Evolutionary conservation across 2,797 vertebrate genomes (phyloP).

Genomic region (Syngnathus acus): DNA sequence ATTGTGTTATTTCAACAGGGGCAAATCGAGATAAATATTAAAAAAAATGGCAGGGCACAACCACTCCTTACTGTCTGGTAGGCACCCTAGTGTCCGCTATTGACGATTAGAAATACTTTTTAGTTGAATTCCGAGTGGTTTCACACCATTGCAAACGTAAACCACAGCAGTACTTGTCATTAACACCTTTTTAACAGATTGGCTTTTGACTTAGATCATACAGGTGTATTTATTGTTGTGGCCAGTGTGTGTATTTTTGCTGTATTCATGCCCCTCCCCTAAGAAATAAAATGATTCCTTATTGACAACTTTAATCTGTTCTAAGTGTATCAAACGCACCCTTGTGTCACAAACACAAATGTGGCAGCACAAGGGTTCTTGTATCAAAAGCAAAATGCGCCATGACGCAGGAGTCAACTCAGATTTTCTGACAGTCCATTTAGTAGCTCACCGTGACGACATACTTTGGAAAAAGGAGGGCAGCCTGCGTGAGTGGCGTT

Average conservation of each 20-base stretch:
- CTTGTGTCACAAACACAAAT: constrained; percentile 8
- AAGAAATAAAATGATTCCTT: not conserved
- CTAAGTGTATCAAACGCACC: not conserved
- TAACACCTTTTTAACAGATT: too few species aligned
- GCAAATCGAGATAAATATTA: not conserved
- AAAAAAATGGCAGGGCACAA: not conserved
- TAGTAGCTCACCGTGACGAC: constrained; percentile 22
- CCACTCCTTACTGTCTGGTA: not conserved
- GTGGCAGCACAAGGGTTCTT: constrained; percentile 29
- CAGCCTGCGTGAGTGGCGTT: constrained; percentile 13
- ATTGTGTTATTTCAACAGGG: not conserved
- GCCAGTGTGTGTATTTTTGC: not conserved
- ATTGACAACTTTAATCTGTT: not conserved
- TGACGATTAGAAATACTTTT: too few species aligned
- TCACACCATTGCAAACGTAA: too few species aligned
- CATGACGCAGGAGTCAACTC: constrained; percentile 29
- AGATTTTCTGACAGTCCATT: constrained; percentile 18
- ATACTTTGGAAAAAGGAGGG: constrained; percentile 6
- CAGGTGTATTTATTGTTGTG: not conserved
- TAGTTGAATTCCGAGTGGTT: too few species aligned
- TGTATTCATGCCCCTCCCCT: too few species aligned
- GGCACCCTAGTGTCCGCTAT: too few species aligned
- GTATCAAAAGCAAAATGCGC: constrained; percentile 21
- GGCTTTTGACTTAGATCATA: too few species aligned
- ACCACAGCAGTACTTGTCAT: not conserved